Conservation (phyloP, 1,140 invertebrate genomes). For the Zaprionus nigranus region DNA sequence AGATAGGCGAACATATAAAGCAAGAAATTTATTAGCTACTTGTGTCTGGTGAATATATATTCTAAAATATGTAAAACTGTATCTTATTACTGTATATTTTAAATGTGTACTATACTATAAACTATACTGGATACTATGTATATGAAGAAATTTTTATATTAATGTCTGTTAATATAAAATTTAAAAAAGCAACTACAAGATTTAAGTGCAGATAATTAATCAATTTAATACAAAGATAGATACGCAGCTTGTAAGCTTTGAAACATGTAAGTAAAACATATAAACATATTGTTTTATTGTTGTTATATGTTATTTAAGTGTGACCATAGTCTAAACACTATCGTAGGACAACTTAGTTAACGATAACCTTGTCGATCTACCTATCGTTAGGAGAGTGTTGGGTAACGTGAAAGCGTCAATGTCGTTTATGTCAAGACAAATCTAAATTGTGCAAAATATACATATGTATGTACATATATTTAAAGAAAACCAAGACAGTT, state of each 20-base stretch:
- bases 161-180: not conserved
- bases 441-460: no score
- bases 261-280: no score
- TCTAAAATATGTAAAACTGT: not conserved
- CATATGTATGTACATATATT: no score
- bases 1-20: not conserved
- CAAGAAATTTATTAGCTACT: not conserved
- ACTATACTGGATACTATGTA: no score
- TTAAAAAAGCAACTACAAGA: not conserved
- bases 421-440: no score
- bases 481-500: not conserved
- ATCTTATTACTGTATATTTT: not conserved
- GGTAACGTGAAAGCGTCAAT: no score
- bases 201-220: not conserved
- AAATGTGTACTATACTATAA: no score
- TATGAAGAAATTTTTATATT: not conserved
- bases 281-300: not conserved
- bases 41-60: not conserved
- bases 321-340: no score
- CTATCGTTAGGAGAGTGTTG: no score
- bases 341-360: no score
- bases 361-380: no score
- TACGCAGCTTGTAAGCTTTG: not conserved
- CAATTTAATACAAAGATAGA: not conserved
- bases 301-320: no score